These are phyloP conservation scores for Ostrea denselamellosa DNA, from an alignment of 1,140 invertebrate species.

Conservation along the genomic window DNA sequence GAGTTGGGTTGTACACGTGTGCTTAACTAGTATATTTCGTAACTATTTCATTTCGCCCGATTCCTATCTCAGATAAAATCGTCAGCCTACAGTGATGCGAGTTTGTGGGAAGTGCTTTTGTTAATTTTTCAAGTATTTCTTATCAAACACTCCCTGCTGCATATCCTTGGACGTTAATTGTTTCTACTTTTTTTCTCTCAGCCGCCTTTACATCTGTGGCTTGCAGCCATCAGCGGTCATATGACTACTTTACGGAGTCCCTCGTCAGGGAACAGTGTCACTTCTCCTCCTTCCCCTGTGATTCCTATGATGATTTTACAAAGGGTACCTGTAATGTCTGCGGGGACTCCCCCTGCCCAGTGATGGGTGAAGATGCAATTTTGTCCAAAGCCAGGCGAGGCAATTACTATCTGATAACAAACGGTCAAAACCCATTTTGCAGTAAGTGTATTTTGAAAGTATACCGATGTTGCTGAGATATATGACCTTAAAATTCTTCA, in stretches of 20 bases:
- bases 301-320: conserved; percentile 83
- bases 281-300: conserved; percentile 85
- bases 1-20: not conserved
- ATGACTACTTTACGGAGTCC: conserved; percentile 47
- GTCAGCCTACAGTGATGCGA: not conserved
- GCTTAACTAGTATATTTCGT: not conserved
- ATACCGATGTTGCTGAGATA: not conserved
- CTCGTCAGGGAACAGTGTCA: conserved; percentile 80
- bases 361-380: conserved; percentile 90
- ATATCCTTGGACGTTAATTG: not conserved
- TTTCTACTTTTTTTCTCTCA: conserved; percentile 39
- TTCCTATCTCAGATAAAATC: conserved; percentile 10
- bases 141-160: not conserved
- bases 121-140: not conserved
- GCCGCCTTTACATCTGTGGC: conserved; percentile 45
- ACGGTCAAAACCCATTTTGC: conserved; percentile 53
- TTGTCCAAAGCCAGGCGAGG: conserved; percentile 74
- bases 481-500: not conserved
- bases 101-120: not conserved
- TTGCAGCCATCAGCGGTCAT: conserved; percentile 50
- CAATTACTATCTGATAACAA: conserved; percentile 56
- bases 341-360: conserved; percentile 86
- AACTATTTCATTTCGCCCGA: not conserved
- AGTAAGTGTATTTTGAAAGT: conserved; percentile 45
- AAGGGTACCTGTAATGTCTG: conserved; percentile 85